Evolutionary conservation across 1,140 invertebrate genomes (phyloP).

Genomic region (Amphibalanus amphitrite): DNA sequence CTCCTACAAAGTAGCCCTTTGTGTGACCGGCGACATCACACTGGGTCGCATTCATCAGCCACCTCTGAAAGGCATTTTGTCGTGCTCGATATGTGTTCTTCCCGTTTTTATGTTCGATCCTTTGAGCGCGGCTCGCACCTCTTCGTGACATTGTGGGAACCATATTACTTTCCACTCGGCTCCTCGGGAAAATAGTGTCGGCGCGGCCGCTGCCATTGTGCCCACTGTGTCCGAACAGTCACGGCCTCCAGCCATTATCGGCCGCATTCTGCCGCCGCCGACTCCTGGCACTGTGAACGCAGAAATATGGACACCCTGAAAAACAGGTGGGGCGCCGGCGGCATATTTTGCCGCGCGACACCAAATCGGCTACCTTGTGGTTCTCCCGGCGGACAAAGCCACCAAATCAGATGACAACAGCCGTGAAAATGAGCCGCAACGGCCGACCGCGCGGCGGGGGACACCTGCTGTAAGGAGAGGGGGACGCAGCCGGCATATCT

Average conservation of each 20-base stretch:
- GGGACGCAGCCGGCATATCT: no score
- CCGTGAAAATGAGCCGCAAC: background rate
- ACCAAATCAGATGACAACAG: background rate
- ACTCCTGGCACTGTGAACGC: background rate
- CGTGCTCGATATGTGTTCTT: background rate
- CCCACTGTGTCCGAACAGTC: background rate
- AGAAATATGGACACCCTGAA: background rate
- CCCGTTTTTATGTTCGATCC: background rate
- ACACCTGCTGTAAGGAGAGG: no score
- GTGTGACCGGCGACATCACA: background rate
- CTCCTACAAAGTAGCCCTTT: background rate
- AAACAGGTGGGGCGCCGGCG: background rate
- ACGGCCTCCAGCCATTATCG: background rate
- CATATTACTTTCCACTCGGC: background rate
- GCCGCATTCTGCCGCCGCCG: background rate
- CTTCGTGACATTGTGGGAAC: conserved; percentile 1
- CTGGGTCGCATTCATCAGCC: background rate
- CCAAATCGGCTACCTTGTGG: background rate
- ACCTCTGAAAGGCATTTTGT: background rate
- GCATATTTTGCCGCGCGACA: background rate
- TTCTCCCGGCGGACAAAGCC: background rate
- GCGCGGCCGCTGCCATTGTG: background rate
- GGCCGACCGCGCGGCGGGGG: no score
- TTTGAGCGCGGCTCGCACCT: background rate
- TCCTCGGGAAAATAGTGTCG: background rate